A percentile compares a stretch with the other conserved stretches of the same genome.
Evolutionary conservation across 2,113 vertebrate genomes (phyloP).

Genomic region (Helogale parvula): DNA sequence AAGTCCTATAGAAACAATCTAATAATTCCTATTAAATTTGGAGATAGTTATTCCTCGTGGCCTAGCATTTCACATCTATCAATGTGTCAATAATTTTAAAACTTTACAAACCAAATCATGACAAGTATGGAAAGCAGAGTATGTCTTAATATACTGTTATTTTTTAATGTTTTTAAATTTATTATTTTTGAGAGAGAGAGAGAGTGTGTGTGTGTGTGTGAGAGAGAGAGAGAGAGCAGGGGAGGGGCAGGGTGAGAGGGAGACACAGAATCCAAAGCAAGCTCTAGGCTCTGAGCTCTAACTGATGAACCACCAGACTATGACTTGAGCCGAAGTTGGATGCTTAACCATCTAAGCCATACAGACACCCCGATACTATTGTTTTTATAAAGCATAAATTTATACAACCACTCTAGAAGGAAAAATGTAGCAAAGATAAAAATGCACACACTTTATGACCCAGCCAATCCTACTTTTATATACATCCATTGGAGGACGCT

Average conservation of each 20-base stretch:
- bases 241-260: no score
- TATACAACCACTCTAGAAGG: not conserved
- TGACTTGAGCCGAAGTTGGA: no score
- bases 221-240: no score
- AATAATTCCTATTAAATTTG: not conserved
- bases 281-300: no score
- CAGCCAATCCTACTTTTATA: not conserved
- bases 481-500: not conserved
- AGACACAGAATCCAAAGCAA: no score
- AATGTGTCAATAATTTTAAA: not conserved
- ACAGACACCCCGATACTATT: not conserved
- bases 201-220: no score
- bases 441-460: not conserved
- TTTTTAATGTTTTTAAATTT: not conserved
- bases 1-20: not conserved
- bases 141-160: not conserved
- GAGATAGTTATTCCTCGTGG: not conserved
- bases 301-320: no score
- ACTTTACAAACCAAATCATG: not conserved
- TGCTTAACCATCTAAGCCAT: no score
- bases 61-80: not conserved
- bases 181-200: no score
- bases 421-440: not conserved
- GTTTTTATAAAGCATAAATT: not conserved
- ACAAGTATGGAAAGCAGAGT: not conserved